These are phyloP conservation scores for Lagodon rhomboides DNA, from an alignment of 2,797 vertebrate genomes.

Conservation along the genomic window DNA sequence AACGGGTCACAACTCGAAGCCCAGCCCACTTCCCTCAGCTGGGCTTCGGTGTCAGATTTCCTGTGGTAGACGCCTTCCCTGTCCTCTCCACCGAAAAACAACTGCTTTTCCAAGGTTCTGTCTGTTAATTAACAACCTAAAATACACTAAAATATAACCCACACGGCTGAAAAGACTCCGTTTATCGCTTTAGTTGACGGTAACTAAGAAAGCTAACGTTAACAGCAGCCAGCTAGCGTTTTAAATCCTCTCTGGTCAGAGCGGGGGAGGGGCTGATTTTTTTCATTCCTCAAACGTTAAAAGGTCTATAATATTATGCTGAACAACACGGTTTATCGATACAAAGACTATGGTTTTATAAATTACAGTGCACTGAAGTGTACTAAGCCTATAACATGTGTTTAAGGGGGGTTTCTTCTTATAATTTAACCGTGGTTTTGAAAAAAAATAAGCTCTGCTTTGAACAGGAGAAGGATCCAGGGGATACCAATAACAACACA, in stretches of 20 bases:
- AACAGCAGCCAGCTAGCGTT: slow-evolving; percentile 27
- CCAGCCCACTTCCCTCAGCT: slow-evolving; percentile 79
- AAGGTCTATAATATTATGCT: neutral
- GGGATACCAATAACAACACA: slow-evolving; percentile 35
- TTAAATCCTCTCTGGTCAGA: slow-evolving; percentile 64
- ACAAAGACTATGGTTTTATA: fast-evolving
- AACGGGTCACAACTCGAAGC: slow-evolving; percentile 54
- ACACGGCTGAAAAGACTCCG: fast-evolving
- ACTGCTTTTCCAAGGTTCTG: neutral
- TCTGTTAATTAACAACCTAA: slow-evolving; percentile 13
- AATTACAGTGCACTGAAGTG: fast-evolving
- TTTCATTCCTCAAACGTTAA: neutral
- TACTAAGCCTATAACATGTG: neutral
- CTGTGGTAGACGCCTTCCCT: slow-evolving; percentile 71
- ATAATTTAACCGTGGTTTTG: neutral
- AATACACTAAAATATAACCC: neutral
- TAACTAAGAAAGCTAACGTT: slow-evolving; percentile 20
- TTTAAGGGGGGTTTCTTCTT: neutral
- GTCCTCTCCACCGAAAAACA: slow-evolving; percentile 61
- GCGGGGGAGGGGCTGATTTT: slow-evolving; percentile 71
- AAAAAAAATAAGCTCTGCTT: neutral
- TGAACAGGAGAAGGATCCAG: neutral
- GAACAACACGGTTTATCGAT: neutral
- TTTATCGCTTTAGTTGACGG: neutral
- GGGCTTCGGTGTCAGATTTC: slow-evolving; percentile 80